phyloP scores from a whole-genome alignment of 1,140 invertebrate genomes.

The Ostrea edulis region DNA sequence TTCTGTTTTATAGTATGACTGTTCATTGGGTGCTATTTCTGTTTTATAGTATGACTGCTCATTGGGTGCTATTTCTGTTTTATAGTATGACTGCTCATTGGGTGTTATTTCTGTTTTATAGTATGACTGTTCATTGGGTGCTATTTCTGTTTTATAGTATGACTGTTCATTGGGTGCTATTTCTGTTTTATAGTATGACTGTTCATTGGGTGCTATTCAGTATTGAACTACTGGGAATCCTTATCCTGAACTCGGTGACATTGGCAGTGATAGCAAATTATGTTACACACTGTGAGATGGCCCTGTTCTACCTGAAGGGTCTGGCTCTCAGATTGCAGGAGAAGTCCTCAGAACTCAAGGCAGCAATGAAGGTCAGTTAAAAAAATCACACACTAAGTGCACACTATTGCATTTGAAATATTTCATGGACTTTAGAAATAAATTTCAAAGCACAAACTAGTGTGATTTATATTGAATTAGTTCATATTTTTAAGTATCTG shows the following conservation, averaged over 20 bases:
- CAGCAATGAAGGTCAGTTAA: constrained; percentile 78
- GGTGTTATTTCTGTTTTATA: too few species aligned
- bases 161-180: neutral
- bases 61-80: too few species aligned
- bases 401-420: too few species aligned
- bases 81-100: too few species aligned
- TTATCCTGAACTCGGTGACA: constrained; percentile 75
- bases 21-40: neutral
- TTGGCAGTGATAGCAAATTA: constrained; percentile 79
- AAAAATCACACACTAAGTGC: too few species aligned
- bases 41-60: too few species aligned
- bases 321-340: constrained; percentile 76
- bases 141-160: neutral
- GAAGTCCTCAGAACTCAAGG: constrained; percentile 76
- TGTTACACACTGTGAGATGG: constrained; percentile 79
- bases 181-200: constrained; percentile 54
- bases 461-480: too few species aligned
- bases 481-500: too few species aligned
- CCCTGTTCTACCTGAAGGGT: constrained; percentile 77
- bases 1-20: neutral
- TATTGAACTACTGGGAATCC: constrained; percentile 73
- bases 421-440: too few species aligned
- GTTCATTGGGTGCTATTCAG: constrained; percentile 72
- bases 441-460: too few species aligned
- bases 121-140: neutral